Base-by-base conservation (phyloP, 2,888 invertebrate genomes). In the Lobophora halterata region DNA sequence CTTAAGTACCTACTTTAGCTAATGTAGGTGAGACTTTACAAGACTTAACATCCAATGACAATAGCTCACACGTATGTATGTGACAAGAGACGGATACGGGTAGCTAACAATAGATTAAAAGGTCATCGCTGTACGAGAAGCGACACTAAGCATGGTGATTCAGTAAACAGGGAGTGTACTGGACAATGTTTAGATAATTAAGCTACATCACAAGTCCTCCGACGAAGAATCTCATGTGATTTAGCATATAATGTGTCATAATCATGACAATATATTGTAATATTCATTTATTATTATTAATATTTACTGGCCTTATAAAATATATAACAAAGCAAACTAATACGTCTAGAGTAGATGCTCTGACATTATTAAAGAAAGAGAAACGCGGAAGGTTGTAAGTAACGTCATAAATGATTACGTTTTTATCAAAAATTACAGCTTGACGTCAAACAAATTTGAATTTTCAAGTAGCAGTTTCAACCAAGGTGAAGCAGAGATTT, bases 1-100 rank as follows among this genome's bases (percentile, higher is more conserved):
- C n/a, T n/a, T n/a, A n/a, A n/a, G n/a, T n/a, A n/a, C n/a, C n/a
- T n/a, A n/a, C n/a, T 14, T 8, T 16, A 17, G 23, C 5, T 17
- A 19, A 24, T 9, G 11, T 7, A 5, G 7, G 23, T 23, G 13
- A 12, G 12, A 25, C 21, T 30, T 7, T 27, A 6, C 8, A 24
- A 33, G 9, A 19, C 10, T n/a, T n/a, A 14, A 3, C 14, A 11
- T 26, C 12, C 12, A 30, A 11, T 24, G 42, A 26, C 20, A 39
- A 25, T 40, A 29, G 36, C 23, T 36, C 21, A 16, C 10, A 41
- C 21, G 30, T 23, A 27, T 11, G 25, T 18, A 21, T 13, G 41
- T 24, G 35, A 38, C 37, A 41, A 50, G 47, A 46, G 40, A 44
- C 40, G 36, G 43, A 49, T 52, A 42, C 46, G 44, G 47, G 49